These are phyloP conservation scores for Palloptera scutellata DNA, from an alignment of 2,888 invertebrate species.

Conservation along the genomic window DNA sequence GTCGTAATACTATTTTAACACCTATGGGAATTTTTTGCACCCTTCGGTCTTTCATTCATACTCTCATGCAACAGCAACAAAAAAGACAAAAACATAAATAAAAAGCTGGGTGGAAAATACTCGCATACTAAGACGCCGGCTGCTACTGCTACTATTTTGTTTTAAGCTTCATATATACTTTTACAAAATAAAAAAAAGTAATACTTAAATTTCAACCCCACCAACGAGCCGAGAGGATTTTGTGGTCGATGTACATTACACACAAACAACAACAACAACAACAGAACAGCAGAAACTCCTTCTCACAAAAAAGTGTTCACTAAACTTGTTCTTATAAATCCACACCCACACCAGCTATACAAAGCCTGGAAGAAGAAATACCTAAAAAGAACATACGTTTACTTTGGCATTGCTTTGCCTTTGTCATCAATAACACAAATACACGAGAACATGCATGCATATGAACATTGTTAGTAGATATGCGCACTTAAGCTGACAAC, in stretches of 20 bases:
- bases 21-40: constrained; percentile 37
- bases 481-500: no score
- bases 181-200: no score
- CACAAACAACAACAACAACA: no score
- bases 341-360: no score
- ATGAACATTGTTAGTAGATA: no score
- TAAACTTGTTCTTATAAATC: neutral
- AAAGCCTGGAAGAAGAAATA: constrained; percentile 27
- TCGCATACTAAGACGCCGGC: constrained; percentile 19
- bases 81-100: constrained; percentile 14
- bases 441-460: constrained; percentile 29
- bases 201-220: neutral
- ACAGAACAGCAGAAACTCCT: neutral
- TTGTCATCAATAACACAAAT: constrained; percentile 52
- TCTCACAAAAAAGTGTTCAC: neutral
- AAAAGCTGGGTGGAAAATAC: constrained; percentile 16
- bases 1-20: constrained; percentile 35
- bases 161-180: no score
- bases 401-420: constrained; percentile 36
- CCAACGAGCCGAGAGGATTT: neutral
- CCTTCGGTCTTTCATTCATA: neutral
- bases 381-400: no score
- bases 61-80: constrained; percentile 16
- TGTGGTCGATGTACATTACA: no score
- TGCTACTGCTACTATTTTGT: no score